Evolutionary conservation across 1,140 invertebrate genomes (phyloP).

Genomic region (Archivesica marissinica): DNA sequence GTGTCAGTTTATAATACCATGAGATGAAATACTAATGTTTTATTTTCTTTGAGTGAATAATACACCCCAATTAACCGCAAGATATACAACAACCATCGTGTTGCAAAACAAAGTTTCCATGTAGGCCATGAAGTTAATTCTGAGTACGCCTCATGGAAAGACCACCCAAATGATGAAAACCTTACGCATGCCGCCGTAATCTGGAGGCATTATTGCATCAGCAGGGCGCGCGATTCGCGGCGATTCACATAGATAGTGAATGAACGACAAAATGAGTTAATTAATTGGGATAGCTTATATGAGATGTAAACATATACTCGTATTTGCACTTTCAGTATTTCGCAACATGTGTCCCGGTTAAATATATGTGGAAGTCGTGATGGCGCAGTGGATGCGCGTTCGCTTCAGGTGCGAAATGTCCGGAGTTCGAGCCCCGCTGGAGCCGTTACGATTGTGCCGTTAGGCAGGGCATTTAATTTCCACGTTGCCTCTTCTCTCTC

Average conservation of each 20-base stretch:
- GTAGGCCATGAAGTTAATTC: background rate
- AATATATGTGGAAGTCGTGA: too few species aligned
- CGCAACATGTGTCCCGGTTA: too few species aligned
- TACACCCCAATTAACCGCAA: constrained; percentile 24
- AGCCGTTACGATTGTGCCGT: too few species aligned
- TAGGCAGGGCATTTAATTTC: too few species aligned
- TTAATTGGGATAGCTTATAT: background rate
- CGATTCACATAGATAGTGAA: background rate
- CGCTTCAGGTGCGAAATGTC: too few species aligned
- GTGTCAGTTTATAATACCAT: constrained; percentile 1
- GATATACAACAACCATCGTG: background rate
- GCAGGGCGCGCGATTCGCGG: background rate
- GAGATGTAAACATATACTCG: background rate
- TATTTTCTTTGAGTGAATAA: constrained; percentile 18
- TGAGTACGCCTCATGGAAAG: background rate
- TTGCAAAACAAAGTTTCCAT: constrained; percentile 38
- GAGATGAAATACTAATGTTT: background rate
- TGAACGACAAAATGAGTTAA: background rate
- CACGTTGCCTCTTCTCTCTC: too few species aligned
- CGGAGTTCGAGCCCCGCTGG: too few species aligned
- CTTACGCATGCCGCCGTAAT: background rate
- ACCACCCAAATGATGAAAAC: constrained; percentile 45
- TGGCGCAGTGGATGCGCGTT: too few species aligned
- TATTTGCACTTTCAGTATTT: too few species aligned
- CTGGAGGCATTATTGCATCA: constrained; percentile 1